A percentile compares a stretch with the other conserved stretches of the same genome.
These are phyloP conservation scores for Agrilus planipennis DNA, from an alignment of 1,140 invertebrate genomes.

Conservation along the genomic window DNA sequence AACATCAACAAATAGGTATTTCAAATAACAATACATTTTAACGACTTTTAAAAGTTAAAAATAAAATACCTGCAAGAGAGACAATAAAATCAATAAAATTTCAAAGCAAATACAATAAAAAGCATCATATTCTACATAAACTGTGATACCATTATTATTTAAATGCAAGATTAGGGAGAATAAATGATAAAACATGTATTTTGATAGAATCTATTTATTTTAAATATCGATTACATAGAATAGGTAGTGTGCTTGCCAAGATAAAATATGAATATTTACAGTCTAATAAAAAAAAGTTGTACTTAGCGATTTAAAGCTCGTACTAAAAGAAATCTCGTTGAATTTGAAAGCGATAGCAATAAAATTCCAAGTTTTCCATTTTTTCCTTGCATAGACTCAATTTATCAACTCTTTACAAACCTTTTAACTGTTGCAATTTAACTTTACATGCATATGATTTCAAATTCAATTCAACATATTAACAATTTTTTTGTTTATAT, in stretches of 20 bases:
- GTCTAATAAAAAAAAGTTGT: slow-evolving; percentile 33
- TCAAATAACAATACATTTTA: no score
- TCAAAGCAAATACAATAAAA: no score
- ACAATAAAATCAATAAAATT: no score
- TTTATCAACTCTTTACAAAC: background rate
- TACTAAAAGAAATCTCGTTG: slow-evolving; percentile 10
- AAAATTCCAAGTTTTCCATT: slow-evolving; percentile 2
- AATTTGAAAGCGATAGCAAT: slow-evolving; percentile 6
- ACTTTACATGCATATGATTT: slow-evolving; percentile 3
- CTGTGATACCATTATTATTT: no score
- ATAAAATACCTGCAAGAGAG: no score
- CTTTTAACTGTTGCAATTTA: slow-evolving; percentile 6
- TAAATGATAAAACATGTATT: slow-evolving; percentile 6
- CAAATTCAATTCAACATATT: slow-evolving; percentile 2
- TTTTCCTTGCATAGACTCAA: slow-evolving; percentile 2
- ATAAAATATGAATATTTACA: slow-evolving; percentile 37
- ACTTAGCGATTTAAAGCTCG: slow-evolving; percentile 32
- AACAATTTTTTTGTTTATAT: no score
- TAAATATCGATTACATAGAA: slow-evolving; percentile 37
- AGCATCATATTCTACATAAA: no score
- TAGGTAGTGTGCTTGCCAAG: slow-evolving; percentile 33
- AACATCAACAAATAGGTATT: no score
- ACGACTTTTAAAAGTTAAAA: no score
- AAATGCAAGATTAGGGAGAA: no score
- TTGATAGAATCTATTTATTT: slow-evolving; percentile 35